Evolutionary conservation across 2,888 invertebrate species (phyloP).

Genomic region (Ellobium chinense): DNA sequence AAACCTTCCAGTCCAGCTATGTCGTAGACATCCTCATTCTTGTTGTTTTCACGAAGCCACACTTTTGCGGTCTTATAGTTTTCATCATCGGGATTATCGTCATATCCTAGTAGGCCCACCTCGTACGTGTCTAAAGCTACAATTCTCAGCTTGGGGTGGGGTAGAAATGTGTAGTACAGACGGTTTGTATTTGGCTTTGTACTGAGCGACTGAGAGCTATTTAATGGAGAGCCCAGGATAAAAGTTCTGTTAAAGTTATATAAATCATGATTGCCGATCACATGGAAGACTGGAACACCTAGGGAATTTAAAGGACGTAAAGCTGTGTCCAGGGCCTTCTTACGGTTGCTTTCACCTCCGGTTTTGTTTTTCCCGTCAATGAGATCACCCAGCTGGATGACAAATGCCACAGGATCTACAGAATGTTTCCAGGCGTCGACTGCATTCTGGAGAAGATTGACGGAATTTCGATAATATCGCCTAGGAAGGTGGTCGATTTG

Average conservation of each 20-base stretch:
- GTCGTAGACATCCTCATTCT: conserved; percentile 72
- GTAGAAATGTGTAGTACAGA: conserved; percentile 73
- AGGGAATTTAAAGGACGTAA: conserved; percentile 63
- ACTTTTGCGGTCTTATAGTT: conserved; percentile 65
- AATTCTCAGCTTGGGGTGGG: conserved; percentile 66
- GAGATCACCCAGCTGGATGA: conserved; percentile 79
- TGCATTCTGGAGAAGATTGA: conserved; percentile 71
- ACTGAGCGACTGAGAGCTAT: conserved; percentile 50
- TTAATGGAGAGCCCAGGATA: conserved; percentile 60
- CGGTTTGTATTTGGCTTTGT: conserved; percentile 44
- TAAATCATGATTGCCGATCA: conserved; percentile 79
- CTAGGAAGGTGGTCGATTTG: conserved; percentile 72
- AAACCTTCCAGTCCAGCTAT: conserved; percentile 65
- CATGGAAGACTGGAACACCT: conserved; percentile 66
- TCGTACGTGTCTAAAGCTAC: conserved; percentile 78
- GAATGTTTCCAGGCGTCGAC: conserved; percentile 68
- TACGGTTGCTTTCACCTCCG: conserved; percentile 54
- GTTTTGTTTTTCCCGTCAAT: conserved; percentile 76
- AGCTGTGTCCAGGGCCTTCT: conserved; percentile 64
- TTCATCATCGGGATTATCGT: conserved; percentile 49
- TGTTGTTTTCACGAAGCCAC: conserved; percentile 66
- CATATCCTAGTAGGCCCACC: conserved; percentile 72
- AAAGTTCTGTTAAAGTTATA: conserved; percentile 76
- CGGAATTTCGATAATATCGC: conserved; percentile 72
- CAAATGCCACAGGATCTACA: conserved; percentile 62